Evolutionary conservation across 2,797 vertebrate species (phyloP), one percentile per base, ranked within the genome.

Genomic region (Neomorphus geoffroyi): DNA sequence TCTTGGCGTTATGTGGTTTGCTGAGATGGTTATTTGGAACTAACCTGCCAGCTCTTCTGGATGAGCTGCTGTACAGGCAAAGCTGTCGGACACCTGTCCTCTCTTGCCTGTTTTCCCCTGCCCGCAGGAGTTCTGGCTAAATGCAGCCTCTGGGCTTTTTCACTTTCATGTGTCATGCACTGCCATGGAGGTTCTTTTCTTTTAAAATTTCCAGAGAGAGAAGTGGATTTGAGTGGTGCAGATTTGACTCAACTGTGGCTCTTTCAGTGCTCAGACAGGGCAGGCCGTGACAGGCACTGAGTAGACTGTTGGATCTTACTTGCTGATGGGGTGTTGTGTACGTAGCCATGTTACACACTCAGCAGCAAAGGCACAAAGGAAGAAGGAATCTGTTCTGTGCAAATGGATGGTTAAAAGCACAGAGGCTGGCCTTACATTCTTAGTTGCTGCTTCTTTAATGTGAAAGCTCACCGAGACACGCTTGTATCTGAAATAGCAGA

Each of bases 401-500:
- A 60, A 91, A 53, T 6, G 3, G 39, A 18, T 2, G 6, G 32
- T n/a, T 83, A 24, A 72, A 89, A 80, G 33, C 19, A 11, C 19
- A 33, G 23, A 71, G 21, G 8, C 57, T 74, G 66, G 53, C 26
- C 18, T 90, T 50, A 18, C 32, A 30, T 85, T 91, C 41, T 56
- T 1, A 4, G 60, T 45, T 54, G 58, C 65, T 87, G 41, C 83
- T 78, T 16, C 72, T 81, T 58, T 88, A 84, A 62, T 21, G 51
- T 41, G 58, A 69, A 74, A 72, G 54, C 72, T 75, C 77, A 27
- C 19, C 41, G 67, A 86, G 74, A 91, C 35, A 22, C 1, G 2
- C 30, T 56, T 53, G 46, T 84, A 62, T 92, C 58, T 93, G 73
- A 94, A 81, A 56, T 92, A 94, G 84, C 58, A 69, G 65, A 64